Base-by-base conservation (phyloP, 2,113 vertebrate genomes). In the Anolis carolinensis region DNA sequence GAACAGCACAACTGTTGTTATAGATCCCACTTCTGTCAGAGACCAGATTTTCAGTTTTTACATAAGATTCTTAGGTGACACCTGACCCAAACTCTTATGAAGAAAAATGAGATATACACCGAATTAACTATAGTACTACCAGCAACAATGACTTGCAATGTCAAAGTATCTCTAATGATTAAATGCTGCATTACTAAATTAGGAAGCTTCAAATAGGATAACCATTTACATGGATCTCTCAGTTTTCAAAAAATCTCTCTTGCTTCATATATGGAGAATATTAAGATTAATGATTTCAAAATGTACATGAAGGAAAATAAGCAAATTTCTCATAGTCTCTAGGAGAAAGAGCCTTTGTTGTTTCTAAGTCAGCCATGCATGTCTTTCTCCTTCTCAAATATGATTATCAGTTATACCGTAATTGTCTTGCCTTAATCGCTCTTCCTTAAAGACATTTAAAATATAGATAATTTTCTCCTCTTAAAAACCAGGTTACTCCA, bases 161-260 rank as follows among this genome's bases (percentile, higher is more conserved):
- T 89, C 83, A 10, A 86, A 67, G 63, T 68, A 88, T 4, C 78
- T 1, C 74, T 23, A 84, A 27, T 77, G 70, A 2, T 55, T 76
- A 81, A 70, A 63, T 78, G 65, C 30, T 52, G n/a, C 32, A 90
- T 88, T 52, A 74, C 88, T 86, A 65, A 30, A 72, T 55, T 34
- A 44, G 72, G 90, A 73, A 6, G 16, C 82, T 73, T 76, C 73
- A 62, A 65, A 88, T 73, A 55, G 27, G 23, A 2, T 55, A 36
- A 9, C 11, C 81, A 75, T 89, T 71, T 70, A 73, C 74, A 88
- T 18, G 32, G n/a, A 52, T 91, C 91, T 68, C 82, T 2, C 80
- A 63, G 4, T 2, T 88, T 82, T 91, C 72, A 59, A 0, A 82
- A 93, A 86, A 52, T 23, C 62, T 50, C 25, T 50, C 18, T 0